phyloP scores from a whole-genome alignment of 2,888 invertebrate genomes.

The Platynereis dumerilii region DNA sequence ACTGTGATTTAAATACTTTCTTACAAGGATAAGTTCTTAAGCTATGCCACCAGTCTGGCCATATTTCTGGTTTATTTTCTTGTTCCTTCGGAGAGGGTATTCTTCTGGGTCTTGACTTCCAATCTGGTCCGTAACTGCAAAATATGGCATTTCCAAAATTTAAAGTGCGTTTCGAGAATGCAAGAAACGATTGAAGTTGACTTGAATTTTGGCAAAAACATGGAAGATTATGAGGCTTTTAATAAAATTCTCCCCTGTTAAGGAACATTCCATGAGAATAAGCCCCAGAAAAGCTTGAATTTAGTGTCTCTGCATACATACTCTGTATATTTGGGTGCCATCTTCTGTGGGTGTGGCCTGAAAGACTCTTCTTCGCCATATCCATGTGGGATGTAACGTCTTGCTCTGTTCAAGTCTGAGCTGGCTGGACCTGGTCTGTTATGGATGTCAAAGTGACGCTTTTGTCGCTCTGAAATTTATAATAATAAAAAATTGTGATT shows the following conservation, averaged over 20 bases:
- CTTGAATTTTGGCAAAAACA: no score
- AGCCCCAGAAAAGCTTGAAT: no score
- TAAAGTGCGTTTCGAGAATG: no score
- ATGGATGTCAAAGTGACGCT: conserved; percentile 18
- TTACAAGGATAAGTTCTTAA: conserved; percentile 57
- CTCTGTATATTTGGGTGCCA: conserved; percentile 16
- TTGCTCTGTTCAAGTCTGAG: neutral
- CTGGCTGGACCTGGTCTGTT: conserved; percentile 1
- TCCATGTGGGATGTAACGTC: conserved; percentile 25
- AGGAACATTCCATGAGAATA: no score
- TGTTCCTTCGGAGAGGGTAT: conserved; percentile 49
- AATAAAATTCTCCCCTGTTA: no score
- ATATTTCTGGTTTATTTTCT: conserved; percentile 54
- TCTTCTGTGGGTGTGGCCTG: conserved; percentile 14
- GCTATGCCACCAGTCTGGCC: conserved; percentile 54
- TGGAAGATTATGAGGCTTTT: no score
- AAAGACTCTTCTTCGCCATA: conserved; percentile 19
- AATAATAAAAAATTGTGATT: no score
- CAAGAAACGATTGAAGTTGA: no score
- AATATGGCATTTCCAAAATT: no score
- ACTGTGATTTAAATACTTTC: no score
- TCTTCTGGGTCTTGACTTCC: conserved; percentile 40
- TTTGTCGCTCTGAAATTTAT: conserved; percentile 63
- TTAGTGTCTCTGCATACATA: neutral
- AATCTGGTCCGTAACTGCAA: conserved; percentile 18